Evolutionary conservation across 2,888 invertebrate genomes (phyloP).

Genomic region (Drosophila antonietae): DNA sequence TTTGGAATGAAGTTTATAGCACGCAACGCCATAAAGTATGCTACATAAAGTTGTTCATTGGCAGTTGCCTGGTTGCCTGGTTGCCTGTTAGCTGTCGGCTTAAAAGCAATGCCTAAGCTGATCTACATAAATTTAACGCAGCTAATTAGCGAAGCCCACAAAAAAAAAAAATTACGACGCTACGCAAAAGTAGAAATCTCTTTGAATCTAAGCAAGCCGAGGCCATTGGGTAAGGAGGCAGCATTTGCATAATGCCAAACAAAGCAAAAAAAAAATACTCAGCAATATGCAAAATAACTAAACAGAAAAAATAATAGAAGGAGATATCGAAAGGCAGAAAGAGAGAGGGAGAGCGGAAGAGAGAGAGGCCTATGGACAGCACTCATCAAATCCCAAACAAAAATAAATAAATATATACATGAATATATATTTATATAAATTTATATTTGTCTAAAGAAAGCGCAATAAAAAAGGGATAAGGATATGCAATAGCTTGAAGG

Average conservation of each 20-base stretch:
- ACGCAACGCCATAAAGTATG: constrained; percentile 34
- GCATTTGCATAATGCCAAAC: constrained; percentile 64
- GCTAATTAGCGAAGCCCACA: constrained; percentile 67
- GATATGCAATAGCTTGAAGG: constrained; percentile 12
- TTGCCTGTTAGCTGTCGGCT: constrained; percentile 34
- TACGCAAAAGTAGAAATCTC: constrained; percentile 36
- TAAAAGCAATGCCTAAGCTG: constrained; percentile 42
- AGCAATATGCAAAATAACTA: constrained; percentile 41
- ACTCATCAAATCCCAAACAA: constrained; percentile 28
- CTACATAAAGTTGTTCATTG: constrained; percentile 17
- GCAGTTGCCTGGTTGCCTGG: background rate
- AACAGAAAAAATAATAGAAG: background rate
- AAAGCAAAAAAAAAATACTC: constrained; percentile 35
- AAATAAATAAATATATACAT: background rate
- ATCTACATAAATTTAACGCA: constrained; percentile 73
- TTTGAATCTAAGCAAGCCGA: constrained; percentile 41
- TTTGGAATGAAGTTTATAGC: constrained; percentile 10
- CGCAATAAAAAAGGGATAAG: constrained; percentile 1
- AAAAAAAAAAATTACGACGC: constrained; percentile 21
- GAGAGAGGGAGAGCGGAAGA: background rate
- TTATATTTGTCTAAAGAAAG: constrained; percentile 10
- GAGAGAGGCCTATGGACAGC: constrained; percentile 11
- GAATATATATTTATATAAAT: background rate
- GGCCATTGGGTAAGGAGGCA: background rate
- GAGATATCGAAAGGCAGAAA: constrained; percentile 3